These are phyloP conservation scores for Omphaloscelis lunosa DNA, from an alignment of 2,888 invertebrate genomes.

Conservation along the genomic window DNA sequence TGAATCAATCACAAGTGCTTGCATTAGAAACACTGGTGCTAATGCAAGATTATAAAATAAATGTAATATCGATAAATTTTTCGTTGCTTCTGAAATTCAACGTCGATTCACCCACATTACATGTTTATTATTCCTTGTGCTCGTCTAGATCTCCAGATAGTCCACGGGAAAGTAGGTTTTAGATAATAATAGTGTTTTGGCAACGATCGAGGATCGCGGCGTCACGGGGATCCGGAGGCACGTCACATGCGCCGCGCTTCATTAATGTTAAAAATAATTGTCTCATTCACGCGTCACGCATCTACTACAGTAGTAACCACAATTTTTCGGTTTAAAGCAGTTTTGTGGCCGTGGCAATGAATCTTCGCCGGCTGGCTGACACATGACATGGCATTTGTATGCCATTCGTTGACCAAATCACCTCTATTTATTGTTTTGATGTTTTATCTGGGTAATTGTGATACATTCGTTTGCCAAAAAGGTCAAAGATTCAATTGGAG, in stretches of 20 bases:
- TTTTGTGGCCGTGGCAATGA: slow-evolving; percentile 84
- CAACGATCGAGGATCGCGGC: slow-evolving; percentile 72
- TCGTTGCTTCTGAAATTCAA: slow-evolving; percentile 24
- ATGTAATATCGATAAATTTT: slow-evolving; percentile 14
- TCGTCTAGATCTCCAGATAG: slow-evolving; percentile 49
- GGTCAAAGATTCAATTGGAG: slow-evolving; percentile 8
- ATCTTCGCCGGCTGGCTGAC: slow-evolving; percentile 73
- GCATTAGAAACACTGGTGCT: slow-evolving; percentile 1
- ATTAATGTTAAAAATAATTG: slow-evolving; percentile 89
- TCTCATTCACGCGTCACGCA: slow-evolving; percentile 86
- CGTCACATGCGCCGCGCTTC: slow-evolving; percentile 76
- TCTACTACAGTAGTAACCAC: slow-evolving; percentile 89
- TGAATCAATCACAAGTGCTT: slow-evolving; percentile 42
- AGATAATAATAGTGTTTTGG: slow-evolving; percentile 82
- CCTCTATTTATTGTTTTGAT: slow-evolving; percentile 52
- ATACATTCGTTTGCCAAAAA: slow-evolving; percentile 15
- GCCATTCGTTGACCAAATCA: slow-evolving; percentile 65
- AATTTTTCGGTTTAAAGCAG: slow-evolving; percentile 86
- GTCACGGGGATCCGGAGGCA: slow-evolving; percentile 66
- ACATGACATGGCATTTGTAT: slow-evolving; percentile 73
- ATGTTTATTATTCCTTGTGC: slow-evolving; percentile 38
- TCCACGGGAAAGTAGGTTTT: slow-evolving; percentile 62
- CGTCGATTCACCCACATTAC: slow-evolving; percentile 34
- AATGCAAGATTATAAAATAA: slow-evolving; percentile 50
- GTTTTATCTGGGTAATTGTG: slow-evolving; percentile 25